phyloP scores from a whole-genome alignment of 2,797 vertebrate genomes.

The Carcharodon carcharias region DNA sequence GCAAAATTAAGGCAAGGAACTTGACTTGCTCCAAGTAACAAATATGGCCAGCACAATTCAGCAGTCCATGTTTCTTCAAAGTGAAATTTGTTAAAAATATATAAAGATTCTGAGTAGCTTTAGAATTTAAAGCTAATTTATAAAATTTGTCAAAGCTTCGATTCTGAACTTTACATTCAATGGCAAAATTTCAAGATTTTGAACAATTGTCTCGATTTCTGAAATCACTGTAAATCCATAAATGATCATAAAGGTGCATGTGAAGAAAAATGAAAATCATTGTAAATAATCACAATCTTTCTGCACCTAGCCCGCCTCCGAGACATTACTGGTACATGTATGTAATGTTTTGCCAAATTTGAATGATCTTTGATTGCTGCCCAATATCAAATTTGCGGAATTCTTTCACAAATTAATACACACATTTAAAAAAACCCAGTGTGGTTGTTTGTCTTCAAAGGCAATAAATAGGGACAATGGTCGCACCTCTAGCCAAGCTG shows the following conservation, averaged over 20 bases:
- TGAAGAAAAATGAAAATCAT: not conserved
- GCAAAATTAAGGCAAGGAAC: not conserved
- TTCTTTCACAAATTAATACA: not conserved
- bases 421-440: not conserved
- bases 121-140: not conserved
- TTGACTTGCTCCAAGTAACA: not conserved
- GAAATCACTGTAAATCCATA: not conserved
- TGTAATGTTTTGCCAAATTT: not conserved
- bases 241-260: not conserved
- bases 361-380: not conserved
- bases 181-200: not conserved
- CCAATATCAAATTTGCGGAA: not conserved
- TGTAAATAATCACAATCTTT: not conserved
- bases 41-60: not conserved
- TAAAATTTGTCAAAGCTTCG: not conserved
- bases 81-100: not conserved
- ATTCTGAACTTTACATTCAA: not conserved
- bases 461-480: constrained; percentile 93
- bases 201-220: not conserved
- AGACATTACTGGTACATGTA: not conserved
- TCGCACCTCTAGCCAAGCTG: too few species aligned
- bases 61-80: not conserved
- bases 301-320: not conserved
- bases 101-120: not conserved
- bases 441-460: constrained; percentile 56